Conservation (phyloP, 2,797 vertebrate species). For the Lagorchestes hirsutus region DNA sequence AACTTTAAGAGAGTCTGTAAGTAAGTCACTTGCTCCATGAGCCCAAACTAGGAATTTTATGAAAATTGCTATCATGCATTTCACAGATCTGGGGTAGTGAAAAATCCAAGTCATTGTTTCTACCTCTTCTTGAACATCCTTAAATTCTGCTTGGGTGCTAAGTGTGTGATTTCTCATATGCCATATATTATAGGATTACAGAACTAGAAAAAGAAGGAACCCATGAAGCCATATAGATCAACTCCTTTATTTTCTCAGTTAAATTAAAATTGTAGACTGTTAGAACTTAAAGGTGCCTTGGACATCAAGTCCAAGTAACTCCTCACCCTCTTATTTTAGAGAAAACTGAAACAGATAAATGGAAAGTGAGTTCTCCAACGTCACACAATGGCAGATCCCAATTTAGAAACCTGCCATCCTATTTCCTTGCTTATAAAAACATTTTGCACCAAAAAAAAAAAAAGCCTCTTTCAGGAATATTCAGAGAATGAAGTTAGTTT, state of each 20-base stretch:
- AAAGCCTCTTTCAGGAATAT: not conserved
- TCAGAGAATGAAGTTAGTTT: not conserved
- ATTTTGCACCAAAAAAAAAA: not conserved
- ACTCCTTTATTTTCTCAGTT: not conserved
- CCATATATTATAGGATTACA: not conserved
- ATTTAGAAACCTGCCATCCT: not conserved
- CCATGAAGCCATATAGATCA: not conserved
- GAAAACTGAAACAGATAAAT: not conserved
- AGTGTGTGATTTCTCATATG: not conserved
- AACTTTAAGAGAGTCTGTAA: not conserved
- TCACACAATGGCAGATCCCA: not conserved
- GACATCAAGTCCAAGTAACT: not conserved
- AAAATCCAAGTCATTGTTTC: not conserved
- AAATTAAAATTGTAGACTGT: not conserved
- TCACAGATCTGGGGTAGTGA: not conserved
- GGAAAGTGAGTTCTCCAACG: not conserved
- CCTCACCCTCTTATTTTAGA: not conserved
- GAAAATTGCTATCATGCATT: not conserved
- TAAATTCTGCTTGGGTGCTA: not conserved
- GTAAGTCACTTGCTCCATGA: not conserved
- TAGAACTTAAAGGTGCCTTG: not conserved
- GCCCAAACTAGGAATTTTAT: conserved; percentile 4
- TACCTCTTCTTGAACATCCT: not conserved
- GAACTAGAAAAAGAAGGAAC: not conserved
- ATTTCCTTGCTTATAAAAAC: not conserved